Percentiles rank a stretch among this genome's conserved stretches.
Conservation (phyloP, 1,140 invertebrate species). For the Drosophila ercepeae region DNA sequence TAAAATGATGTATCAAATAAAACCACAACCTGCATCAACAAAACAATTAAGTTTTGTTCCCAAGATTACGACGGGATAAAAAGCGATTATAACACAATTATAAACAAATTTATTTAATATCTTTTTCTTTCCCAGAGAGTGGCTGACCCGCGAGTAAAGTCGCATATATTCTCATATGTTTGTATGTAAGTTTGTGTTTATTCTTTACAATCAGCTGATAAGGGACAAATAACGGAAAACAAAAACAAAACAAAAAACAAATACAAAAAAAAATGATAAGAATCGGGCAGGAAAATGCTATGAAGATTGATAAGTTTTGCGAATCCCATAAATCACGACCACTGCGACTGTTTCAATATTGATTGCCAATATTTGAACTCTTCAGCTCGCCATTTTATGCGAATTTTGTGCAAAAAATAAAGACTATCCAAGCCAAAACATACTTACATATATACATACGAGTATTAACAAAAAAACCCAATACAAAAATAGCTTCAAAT, state of each 20-base stretch:
- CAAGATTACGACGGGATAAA: conserved; percentile 42
- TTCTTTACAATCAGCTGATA: conserved; percentile 17
- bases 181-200: not conserved
- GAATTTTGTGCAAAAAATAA: not conserved
- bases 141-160: conserved; percentile 8
- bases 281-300: not conserved
- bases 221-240: conserved; percentile 16
- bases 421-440: conserved; percentile 16
- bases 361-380: conserved; percentile 12
- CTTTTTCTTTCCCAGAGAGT: not conserved
- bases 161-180: not conserved
- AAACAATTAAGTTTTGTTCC: conserved; percentile 31
- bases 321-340: conserved; percentile 31
- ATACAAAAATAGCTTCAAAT: conserved; percentile 33
- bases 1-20: conserved; percentile 36
- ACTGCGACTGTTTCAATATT: conserved; percentile 31
- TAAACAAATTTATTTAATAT: conserved; percentile 22
- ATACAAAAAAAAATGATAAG: conserved; percentile 31
- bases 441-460: not conserved
- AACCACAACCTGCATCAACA: conserved; percentile 56
- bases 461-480: conserved; percentile 2
- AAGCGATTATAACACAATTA: conserved; percentile 26
- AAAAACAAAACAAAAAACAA: not conserved
- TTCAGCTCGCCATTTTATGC: not conserved
- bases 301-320: conserved; percentile 19